Conservation (phyloP, 2,113 vertebrate genomes). For the Gorsachius goisagi region DNA sequence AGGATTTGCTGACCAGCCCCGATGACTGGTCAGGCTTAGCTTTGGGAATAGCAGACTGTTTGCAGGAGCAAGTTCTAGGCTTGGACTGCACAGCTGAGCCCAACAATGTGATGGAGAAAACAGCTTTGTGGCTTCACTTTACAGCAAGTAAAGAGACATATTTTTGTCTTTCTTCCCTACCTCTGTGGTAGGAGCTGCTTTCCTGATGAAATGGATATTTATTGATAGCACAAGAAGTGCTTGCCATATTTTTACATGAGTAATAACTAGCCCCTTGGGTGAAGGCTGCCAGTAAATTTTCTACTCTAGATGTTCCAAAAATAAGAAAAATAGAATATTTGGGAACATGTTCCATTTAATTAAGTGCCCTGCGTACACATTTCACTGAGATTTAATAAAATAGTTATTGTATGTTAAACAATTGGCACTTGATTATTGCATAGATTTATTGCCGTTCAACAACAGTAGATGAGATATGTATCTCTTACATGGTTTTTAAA, state of each 20-base stretch:
- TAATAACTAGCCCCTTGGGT: constrained; percentile 11
- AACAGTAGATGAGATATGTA: constrained; percentile 20
- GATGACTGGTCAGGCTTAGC: neutral
- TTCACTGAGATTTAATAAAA: constrained; percentile 49
- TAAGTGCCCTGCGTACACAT: neutral
- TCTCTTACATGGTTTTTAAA: constrained; percentile 43
- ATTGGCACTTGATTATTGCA: constrained; percentile 58
- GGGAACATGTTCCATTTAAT: constrained; percentile 30
- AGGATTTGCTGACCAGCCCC: neutral
- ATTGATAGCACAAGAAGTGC: constrained; percentile 27
- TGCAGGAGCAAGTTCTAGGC: neutral
- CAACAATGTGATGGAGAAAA: neutral
- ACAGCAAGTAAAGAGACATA: neutral
- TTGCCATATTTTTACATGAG: constrained; percentile 32
- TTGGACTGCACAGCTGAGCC: neutral
- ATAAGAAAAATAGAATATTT: constrained; percentile 37
- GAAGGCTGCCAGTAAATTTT: constrained; percentile 37
- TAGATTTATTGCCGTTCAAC: constrained; percentile 32
- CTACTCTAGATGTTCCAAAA: constrained; percentile 32
- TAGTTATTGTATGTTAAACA: constrained; percentile 50
- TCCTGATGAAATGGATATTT: constrained; percentile 18
- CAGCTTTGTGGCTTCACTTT: neutral
- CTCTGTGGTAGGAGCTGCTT: constrained; percentile 1
- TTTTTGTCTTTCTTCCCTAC: neutral
- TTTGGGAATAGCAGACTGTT: neutral